Evolutionary conservation across 2,888 invertebrate species (phyloP), one percentile per base, ranked within the genome.

Genomic region (Pheosia gnoma): DNA sequence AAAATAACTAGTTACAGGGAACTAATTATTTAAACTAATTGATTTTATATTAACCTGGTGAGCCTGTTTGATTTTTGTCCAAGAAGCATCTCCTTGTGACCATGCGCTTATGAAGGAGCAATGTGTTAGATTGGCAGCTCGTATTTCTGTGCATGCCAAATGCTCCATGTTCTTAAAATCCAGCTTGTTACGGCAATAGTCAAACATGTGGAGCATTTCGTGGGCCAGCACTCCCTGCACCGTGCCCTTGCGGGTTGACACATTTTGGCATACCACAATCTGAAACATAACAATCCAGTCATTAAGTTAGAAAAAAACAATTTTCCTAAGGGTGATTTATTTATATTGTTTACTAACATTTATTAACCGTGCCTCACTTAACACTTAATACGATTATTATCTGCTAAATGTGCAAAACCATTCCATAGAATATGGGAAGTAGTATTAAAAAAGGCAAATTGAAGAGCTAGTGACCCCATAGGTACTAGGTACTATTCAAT

Each of bases 181-280:
- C 61, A 98, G 84, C 57, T 99, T 95, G 71, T 98, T 97, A 54
- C 96, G 95, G 84, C 99, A 99, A 83, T 96, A 97, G 87, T 99
- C 99, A 82, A 98, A 99, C 97, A 99, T 98, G 85, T 99, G 99
- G 57, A 99, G 96, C 95, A 99, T 95, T 89, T 99, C 99, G 79
- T 99, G 99, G 0, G 96, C 95, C 53, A 99, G 84, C 0, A 98
- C 97, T 37, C 96, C 96, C 83, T 97, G 97, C 0, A 98, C 95
- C 85, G 96, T 94, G 10, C 95, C 95, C 81, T 96, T 94, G 39
- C 92, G 94, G 36, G 88, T 94, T 0, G 96, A 96, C 61, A 96
- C 96, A 87, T 99, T 99, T 83, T 98, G 97, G 78, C 99, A 99
- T 3, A 99, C 95, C 0, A 99, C 96, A 67, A 99, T 96, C 96